Evolutionary conservation across 1,140 invertebrate species (phyloP).

Genomic region (Himalopsyche phryganea): DNA sequence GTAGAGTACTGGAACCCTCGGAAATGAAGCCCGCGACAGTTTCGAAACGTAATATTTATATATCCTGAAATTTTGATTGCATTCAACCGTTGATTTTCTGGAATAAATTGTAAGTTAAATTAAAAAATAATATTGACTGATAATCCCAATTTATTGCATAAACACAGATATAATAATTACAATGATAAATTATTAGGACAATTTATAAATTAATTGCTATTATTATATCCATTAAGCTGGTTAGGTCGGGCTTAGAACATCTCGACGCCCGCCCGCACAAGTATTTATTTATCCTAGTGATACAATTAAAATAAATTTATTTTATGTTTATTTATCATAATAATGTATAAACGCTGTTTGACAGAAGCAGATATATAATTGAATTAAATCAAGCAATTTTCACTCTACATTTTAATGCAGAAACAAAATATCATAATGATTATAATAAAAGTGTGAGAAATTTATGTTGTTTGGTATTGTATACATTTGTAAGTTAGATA

Average conservation of each 20-base stretch:
- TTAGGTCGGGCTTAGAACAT: constrained; percentile 30
- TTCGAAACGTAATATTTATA: too few species aligned
- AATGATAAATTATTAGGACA: constrained; percentile 19
- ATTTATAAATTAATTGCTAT: constrained; percentile 32
- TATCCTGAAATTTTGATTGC: too few species aligned
- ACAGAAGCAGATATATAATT: background rate
- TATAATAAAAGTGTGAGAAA: too few species aligned
- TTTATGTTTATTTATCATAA: background rate
- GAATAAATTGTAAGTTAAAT: too few species aligned
- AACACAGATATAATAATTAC: constrained; percentile 30
- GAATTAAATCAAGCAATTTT: background rate
- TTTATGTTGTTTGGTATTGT: too few species aligned
- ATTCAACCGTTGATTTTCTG: too few species aligned
- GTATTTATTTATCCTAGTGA: constrained; percentile 17
- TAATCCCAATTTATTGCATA: constrained; percentile 33
- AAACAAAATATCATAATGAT: too few species aligned
- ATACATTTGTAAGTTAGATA: too few species aligned
- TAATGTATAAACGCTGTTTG: background rate
- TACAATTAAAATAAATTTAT: background rate
- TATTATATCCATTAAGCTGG: constrained; percentile 27
- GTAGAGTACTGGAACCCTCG: too few species aligned
- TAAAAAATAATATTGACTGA: background rate
- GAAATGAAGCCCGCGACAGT: too few species aligned
- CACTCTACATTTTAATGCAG: too few species aligned
- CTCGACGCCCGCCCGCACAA: constrained; percentile 26